Conservation (phyloP, 2,888 invertebrate species). For the Liopterus haemorrhoidalis region DNA sequence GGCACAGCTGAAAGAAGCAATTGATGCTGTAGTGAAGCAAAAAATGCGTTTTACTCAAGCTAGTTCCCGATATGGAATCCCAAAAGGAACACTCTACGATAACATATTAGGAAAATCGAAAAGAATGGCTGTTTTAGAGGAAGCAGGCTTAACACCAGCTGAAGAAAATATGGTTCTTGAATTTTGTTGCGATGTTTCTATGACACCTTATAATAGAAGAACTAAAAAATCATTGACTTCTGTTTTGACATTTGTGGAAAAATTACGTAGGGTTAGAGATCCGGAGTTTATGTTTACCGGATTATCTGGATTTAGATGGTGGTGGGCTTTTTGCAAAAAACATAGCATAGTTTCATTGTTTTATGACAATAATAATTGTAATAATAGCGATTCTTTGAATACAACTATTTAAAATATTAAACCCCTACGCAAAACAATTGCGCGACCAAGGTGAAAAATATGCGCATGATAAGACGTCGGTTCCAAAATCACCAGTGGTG, state of each 20-base stretch:
- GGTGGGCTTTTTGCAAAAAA: conserved; percentile 79
- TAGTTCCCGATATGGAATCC: conserved; percentile 63
- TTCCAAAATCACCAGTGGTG: no score
- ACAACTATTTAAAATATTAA: no score
- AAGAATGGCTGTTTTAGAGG: conserved; percentile 68
- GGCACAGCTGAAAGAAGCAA: conserved; percentile 66
- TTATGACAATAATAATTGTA: conserved; percentile 42
- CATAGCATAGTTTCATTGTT: conserved; percentile 66
- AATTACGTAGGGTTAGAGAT: conserved; percentile 53
- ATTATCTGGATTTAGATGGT: conserved; percentile 71
- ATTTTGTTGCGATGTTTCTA: conserved; percentile 66
- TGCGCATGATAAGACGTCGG: no score
- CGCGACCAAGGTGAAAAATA: no score
- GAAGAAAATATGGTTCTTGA: conserved; percentile 65
- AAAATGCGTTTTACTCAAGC: conserved; percentile 74
- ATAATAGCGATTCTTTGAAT: no score
- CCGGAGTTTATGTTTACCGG: conserved; percentile 62
- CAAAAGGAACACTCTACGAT: conserved; percentile 72
- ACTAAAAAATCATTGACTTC: conserved; percentile 62
- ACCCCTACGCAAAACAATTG: no score
- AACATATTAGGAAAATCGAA: conserved; percentile 72
- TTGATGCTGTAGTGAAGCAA: conserved; percentile 68
- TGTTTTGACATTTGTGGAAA: conserved; percentile 61
- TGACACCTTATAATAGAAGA: conserved; percentile 63
- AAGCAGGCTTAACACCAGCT: conserved; percentile 54